Conservation (phyloP, 1,140 invertebrate species). For the Conus betulinus region DNA sequence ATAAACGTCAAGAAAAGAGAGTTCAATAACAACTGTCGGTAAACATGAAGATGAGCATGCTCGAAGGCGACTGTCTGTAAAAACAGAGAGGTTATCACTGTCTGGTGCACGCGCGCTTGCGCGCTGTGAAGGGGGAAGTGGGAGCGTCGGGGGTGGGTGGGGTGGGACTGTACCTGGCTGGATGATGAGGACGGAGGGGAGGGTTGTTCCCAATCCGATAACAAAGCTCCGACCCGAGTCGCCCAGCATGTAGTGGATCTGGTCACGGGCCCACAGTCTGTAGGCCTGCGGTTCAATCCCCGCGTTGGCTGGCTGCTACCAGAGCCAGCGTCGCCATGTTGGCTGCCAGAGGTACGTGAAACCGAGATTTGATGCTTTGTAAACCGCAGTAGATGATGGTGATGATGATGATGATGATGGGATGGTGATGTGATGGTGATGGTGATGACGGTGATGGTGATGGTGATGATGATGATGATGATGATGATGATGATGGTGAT, state of each 20-base stretch:
- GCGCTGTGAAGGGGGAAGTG: background rate
- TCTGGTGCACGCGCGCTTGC: background rate
- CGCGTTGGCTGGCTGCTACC: slow-evolving; percentile 64
- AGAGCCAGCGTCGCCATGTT: slow-evolving; percentile 65
- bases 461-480: no score
- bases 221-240: slow-evolving; percentile 79
- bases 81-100: no score
- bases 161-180: slow-evolving; percentile 41
- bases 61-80: no score
- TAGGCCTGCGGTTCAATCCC: slow-evolving; percentile 62
- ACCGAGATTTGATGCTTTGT: background rate
- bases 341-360: background rate
- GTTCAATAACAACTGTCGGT: no score
- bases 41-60: no score
- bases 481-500: no score
- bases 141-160: background rate
- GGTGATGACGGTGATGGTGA: no score
- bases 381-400: no score
- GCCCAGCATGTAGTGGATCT: slow-evolving; percentile 82
- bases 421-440: no score
- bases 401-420: no score
- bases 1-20: no score
- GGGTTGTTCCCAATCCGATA: slow-evolving; percentile 81
- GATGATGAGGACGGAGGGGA: slow-evolving; percentile 75
- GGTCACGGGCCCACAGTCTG: slow-evolving; percentile 79